Evolutionary conservation across 2,888 invertebrate genomes (phyloP), one percentile per base, ranked within the genome.

Genomic region (Anagyrus pseudococci): DNA sequence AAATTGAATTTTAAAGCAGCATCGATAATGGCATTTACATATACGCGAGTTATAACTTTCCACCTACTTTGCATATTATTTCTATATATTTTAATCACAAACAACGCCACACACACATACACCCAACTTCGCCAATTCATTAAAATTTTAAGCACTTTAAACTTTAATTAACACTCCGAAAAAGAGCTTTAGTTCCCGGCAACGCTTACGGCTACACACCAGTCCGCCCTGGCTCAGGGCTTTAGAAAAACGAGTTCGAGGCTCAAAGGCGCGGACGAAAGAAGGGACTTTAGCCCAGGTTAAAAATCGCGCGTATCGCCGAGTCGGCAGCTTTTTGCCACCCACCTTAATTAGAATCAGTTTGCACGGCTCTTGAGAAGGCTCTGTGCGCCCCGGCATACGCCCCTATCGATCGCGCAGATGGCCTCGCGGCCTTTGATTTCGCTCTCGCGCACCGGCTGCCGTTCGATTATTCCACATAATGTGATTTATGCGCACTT

Each of bases 281-380:
- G n/a, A n/a, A n/a, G n/a, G n/a, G n/a, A n/a, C n/a, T n/a, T n/a
- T n/a, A n/a, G 10, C 29, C 6, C 29, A 10, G 2, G 25, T n/a
- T 40, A 47, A 40, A 19, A 53, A 60, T 40, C 47, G 46, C 47
- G 40, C 53, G 49, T 17, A 29, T 19, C 33, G 53, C 41, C 41
- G 41, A 37, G 33, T 46, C 47, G 25, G 59, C 54, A 25, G 26
- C 37, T 59, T 53, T 47, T 52, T 54, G 19, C 33, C n/a, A n/a
- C n/a, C n/a, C n/a, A n/a, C 25, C 48, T 54, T 49, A 50, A 63
- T 63, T 58, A 54, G 41, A 63, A 63, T 63, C 41, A 54, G 62
- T 49, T 63, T 63, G 58, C 58, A 33, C 23, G 40, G 62, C 56
- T 56, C 62, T 56, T 49, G 22, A 26, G 43, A n/a, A n/a, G n/a